phyloP scores from a whole-genome alignment of 2,113 vertebrate genomes.

The Strix aluco region DNA sequence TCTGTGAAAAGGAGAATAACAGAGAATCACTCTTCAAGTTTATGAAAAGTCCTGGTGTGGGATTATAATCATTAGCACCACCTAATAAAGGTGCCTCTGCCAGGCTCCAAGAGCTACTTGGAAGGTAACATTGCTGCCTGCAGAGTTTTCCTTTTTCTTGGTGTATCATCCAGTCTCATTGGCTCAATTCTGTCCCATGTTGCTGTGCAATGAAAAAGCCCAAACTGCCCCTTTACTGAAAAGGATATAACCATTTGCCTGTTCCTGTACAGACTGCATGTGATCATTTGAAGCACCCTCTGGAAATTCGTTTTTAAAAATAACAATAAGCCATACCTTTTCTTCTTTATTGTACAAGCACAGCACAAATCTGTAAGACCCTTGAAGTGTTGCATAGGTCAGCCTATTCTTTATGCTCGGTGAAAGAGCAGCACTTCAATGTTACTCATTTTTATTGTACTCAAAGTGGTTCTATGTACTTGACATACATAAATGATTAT shows the following conservation, averaged over 20 bases:
- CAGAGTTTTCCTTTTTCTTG: neutral
- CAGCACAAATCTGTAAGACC: neutral
- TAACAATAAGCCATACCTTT: neutral
- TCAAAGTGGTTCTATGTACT: neutral
- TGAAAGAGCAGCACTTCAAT: constrained; percentile 29
- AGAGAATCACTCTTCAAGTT: neutral
- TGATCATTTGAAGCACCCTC: neutral
- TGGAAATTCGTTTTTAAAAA: neutral
- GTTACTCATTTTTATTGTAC: constrained; percentile 24
- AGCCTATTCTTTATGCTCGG: neutral
- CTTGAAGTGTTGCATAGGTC: constrained; percentile 3
- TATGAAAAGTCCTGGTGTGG: neutral
- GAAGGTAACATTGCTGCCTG: fast-evolving
- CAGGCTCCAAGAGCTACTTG: neutral
- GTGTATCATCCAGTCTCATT: neutral
- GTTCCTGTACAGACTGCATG: neutral
- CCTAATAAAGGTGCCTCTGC: neutral
- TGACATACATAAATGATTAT: neutral
- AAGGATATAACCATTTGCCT: neutral
- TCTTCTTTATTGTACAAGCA: neutral
- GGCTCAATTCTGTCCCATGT: neutral
- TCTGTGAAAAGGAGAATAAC: neutral
- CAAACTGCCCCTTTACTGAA: neutral
- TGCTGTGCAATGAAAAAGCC: neutral
- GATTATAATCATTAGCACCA: neutral